These are phyloP conservation scores for Chaenocephalus aceratus DNA, from an alignment of 2,113 vertebrate species.

Conservation along the genomic window DNA sequence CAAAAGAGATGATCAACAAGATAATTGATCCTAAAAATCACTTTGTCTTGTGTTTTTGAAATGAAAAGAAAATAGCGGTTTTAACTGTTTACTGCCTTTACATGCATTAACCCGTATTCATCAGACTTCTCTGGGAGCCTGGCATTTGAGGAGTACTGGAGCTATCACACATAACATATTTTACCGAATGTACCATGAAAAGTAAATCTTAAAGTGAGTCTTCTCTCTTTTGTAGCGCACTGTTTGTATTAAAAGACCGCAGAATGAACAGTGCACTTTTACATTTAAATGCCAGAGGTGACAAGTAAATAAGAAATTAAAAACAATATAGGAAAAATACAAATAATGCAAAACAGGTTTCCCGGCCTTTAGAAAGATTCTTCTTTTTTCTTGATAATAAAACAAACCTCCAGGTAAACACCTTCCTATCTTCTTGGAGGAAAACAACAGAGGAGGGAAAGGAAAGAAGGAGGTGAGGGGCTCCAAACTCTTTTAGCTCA, in stretches of 20 bases:
- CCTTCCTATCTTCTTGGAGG: conserved; percentile 43
- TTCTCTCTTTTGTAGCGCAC: conserved; percentile 40
- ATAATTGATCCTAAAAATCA: conserved; percentile 30
- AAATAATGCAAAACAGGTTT: conserved; percentile 73
- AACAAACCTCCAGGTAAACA: conserved; percentile 56
- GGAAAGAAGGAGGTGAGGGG: neutral
- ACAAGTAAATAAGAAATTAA: conserved; percentile 65
- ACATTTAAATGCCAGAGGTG: conserved; percentile 49
- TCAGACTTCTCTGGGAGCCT: conserved; percentile 66
- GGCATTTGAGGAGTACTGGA: conserved; percentile 57
- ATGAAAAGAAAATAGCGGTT: conserved; percentile 45
- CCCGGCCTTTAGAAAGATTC: conserved; percentile 66
- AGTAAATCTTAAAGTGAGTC: conserved; percentile 43
- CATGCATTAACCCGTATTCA: conserved; percentile 79
- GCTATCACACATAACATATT: conserved; percentile 41
- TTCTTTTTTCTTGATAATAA: conserved; percentile 76
- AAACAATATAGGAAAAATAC: conserved; percentile 79
- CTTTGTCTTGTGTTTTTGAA: conserved; percentile 38
- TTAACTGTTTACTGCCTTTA: conserved; percentile 45
- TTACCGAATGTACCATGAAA: conserved; percentile 43
- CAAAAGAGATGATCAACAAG: conserved; percentile 52
- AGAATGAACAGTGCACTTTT: conserved; percentile 62
- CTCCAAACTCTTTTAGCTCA: conserved; percentile 85
- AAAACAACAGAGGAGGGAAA: neutral
- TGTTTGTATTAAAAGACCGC: conserved; percentile 54